Evolutionary conservation across 2,113 vertebrate species (phyloP).

Genomic region (Isichthys henryi): DNA sequence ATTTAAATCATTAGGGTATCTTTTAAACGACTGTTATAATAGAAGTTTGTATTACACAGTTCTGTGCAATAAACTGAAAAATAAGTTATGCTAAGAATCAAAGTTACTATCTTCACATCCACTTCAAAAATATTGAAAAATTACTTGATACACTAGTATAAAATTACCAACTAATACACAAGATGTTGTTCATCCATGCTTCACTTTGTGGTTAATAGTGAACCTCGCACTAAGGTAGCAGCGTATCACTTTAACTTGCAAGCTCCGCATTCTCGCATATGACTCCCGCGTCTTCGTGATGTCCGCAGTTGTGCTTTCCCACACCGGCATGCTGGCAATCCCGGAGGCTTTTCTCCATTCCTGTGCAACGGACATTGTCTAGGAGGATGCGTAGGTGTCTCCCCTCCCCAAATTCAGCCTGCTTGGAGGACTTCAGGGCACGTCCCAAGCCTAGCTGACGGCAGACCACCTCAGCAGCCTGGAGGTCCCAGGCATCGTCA

Average conservation of each 20-base stretch:
- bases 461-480: slow-evolving; percentile 73
- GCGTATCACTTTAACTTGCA: neutral
- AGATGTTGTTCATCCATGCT: neutral
- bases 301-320: slow-evolving; percentile 74
- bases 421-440: slow-evolving; percentile 64
- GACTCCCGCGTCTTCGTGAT: slow-evolving; percentile 82
- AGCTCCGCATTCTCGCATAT: slow-evolving; percentile 57
- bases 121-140: neutral
- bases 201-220: neutral
- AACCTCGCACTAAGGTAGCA: neutral
- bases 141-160: neutral
- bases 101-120: neutral
- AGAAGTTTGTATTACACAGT: neutral
- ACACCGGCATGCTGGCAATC: slow-evolving; percentile 68
- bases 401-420: slow-evolving; percentile 78
- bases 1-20: neutral
- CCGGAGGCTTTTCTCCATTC: slow-evolving; percentile 70
- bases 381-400: slow-evolving; percentile 67
- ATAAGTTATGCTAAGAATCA: neutral
- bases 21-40: neutral
- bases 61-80: neutral
- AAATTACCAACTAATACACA: neutral
- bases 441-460: slow-evolving; percentile 75
- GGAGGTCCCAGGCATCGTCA: slow-evolving; percentile 72
- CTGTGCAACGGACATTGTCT: slow-evolving; percentile 76